phyloP scores from a whole-genome alignment of 2,888 invertebrate species.

The Drosophila differens region DNA sequence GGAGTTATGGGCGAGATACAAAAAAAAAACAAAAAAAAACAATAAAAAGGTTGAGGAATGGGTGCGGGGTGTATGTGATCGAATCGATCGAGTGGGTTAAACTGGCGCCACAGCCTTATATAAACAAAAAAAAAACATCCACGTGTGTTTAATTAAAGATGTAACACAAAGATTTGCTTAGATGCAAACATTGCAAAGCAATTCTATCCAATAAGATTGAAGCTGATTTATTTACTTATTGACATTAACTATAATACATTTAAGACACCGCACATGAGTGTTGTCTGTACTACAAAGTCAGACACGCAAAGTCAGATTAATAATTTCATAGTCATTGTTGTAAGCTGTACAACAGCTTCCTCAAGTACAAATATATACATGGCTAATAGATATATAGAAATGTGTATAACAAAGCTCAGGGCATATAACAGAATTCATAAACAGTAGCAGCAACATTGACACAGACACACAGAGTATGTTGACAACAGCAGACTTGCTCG shows the following conservation, averaged over 20 bases:
- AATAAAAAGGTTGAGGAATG: constrained; percentile 7
- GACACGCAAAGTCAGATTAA: background rate
- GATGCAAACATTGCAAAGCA: background rate
- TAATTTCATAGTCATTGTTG: too few species aligned
- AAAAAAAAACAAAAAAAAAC: background rate
- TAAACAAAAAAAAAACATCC: background rate
- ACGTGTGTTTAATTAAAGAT: constrained; percentile 32
- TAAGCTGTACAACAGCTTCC: too few species aligned
- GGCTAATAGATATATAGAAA: background rate
- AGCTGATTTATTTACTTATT: background rate
- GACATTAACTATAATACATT: background rate
- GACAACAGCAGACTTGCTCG: background rate
- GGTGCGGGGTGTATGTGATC: constrained; percentile 16
- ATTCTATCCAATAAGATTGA: background rate
- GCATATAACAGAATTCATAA: background rate
- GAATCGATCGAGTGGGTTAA: constrained; percentile 34
- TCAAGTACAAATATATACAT: background rate
- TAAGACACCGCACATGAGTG: background rate
- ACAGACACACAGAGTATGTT: background rate
- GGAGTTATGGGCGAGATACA: constrained; percentile 20
- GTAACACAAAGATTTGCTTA: constrained; percentile 40
- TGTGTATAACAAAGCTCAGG: background rate
- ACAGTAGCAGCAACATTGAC: background rate
- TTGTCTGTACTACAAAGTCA: background rate
- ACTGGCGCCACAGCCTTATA: constrained; percentile 37